These are phyloP conservation scores for Geophilus truncorum DNA, from an alignment of 2,888 invertebrate species.

Conservation along the genomic window DNA sequence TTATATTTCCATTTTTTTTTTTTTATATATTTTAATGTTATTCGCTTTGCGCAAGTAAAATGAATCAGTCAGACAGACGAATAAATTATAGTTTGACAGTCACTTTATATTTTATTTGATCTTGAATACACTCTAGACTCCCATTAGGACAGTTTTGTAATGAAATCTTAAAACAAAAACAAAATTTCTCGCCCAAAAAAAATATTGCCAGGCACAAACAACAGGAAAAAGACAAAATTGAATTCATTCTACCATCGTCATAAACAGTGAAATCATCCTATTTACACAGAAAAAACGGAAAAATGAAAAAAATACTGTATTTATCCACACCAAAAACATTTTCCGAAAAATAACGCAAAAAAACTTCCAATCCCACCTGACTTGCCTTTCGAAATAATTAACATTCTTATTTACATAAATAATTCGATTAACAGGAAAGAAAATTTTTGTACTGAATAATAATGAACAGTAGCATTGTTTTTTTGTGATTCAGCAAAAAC, in stretches of 20 bases:
- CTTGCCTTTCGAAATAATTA: background rate
- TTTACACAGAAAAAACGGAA: background rate
- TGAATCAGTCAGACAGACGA: too few relatives aligned
- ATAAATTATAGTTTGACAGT: background rate
- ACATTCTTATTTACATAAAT: background rate
- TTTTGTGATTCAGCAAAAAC: background rate
- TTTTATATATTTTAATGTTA: too few relatives aligned
- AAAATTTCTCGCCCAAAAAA: slow-evolving; percentile 1
- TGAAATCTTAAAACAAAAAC: background rate
- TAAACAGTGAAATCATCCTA: background rate
- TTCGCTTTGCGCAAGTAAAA: background rate
- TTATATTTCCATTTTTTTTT: too few relatives aligned
- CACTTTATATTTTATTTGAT: slow-evolving; percentile 15
- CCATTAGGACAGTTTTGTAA: background rate
- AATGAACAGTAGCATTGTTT: background rate
- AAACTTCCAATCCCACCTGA: background rate
- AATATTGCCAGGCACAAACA: slow-evolving; percentile 11
- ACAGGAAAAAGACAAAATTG: background rate
- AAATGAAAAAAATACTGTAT: background rate
- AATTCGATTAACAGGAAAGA: background rate
- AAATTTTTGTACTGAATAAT: slow-evolving; percentile 2
- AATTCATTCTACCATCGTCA: background rate
- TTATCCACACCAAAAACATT: slow-evolving; percentile 8
- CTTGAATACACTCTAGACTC: slow-evolving; percentile 20
- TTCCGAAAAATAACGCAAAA: background rate